These are phyloP conservation scores for Malurus alboscapulatus DNA, from an alignment of 2,113 vertebrate genomes.

Conservation along the genomic window DNA sequence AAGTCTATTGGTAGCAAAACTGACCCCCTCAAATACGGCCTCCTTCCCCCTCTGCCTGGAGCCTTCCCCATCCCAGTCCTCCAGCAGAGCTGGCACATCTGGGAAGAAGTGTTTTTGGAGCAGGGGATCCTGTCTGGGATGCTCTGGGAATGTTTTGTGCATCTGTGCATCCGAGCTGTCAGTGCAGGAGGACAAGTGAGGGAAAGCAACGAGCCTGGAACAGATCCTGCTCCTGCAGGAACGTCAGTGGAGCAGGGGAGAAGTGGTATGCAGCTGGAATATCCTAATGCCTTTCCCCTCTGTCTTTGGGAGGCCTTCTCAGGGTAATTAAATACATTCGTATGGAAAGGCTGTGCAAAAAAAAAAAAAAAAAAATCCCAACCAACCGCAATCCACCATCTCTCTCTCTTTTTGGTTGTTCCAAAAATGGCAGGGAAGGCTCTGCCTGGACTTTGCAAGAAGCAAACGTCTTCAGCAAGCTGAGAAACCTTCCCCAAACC, in stretches of 20 bases:
- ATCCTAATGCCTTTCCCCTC: conserved; percentile 34
- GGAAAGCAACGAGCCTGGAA: not conserved
- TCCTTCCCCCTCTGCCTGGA: not conserved
- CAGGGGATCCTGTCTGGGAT: not conserved
- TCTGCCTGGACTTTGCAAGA: conserved; percentile 19
- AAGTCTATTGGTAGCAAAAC: not conserved
- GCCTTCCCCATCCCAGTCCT: not conserved
- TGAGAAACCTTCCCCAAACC: conserved; percentile 12
- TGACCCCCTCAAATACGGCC: accelerated
- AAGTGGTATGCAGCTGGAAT: not conserved
- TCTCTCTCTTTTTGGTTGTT: not conserved
- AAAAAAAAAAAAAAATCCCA: not conserved
- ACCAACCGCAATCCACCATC: not conserved
- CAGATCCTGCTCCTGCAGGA: conserved; percentile 30
- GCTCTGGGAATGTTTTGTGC: conserved; percentile 13
- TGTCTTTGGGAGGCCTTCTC: conserved; percentile 46
- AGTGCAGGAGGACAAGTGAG: not conserved
- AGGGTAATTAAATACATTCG: conserved; percentile 41
- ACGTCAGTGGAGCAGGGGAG: not conserved
- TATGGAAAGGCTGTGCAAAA: not conserved
- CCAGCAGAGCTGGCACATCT: not conserved
- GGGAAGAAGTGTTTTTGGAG: not conserved
- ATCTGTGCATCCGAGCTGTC: conserved; percentile 7
- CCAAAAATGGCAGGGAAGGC: conserved; percentile 12
- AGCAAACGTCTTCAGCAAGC: not conserved